phyloP scores from a whole-genome alignment of 2,888 invertebrate genomes.

The Autographa gamma region DNA sequence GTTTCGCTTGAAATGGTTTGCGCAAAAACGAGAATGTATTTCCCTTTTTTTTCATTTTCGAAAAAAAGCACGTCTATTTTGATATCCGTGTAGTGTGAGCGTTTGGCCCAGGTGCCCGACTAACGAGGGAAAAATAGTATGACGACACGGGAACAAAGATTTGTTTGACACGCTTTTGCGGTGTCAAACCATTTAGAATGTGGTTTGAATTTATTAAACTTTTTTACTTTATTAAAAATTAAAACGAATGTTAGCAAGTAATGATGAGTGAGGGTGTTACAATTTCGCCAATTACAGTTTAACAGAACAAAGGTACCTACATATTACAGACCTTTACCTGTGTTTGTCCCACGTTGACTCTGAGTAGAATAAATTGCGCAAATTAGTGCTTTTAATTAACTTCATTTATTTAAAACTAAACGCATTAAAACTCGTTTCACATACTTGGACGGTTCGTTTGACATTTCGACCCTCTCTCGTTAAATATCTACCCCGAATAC shows the following conservation, averaged over 20 bases:
- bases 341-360: not conserved
- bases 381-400: not conserved
- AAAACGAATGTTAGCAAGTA: too few relatives aligned
- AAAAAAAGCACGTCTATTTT: not conserved
- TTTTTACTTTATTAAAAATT: not conserved
- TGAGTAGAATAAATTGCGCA: not conserved
- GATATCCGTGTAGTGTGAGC: not conserved
- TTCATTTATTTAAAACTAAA: slow-evolving; percentile 4
- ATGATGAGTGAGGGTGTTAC: too few relatives aligned
- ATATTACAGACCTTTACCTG: not conserved
- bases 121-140: not conserved
- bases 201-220: not conserved
- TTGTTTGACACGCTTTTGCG: not conserved
- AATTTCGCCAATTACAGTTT: too few relatives aligned
- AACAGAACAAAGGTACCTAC: too few relatives aligned
- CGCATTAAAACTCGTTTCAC: not conserved
- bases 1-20: too few relatives aligned
- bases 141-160: not conserved
- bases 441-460: slow-evolving; percentile 10
- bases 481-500: slow-evolving; percentile 19
- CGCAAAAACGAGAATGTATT: too few relatives aligned
- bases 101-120: not conserved
- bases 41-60: too few relatives aligned
- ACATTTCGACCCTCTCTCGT: slow-evolving; percentile 17
- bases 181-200: not conserved